Evolutionary conservation across 2,888 invertebrate species (phyloP).

Genomic region (Linnaemya vulpina): DNA sequence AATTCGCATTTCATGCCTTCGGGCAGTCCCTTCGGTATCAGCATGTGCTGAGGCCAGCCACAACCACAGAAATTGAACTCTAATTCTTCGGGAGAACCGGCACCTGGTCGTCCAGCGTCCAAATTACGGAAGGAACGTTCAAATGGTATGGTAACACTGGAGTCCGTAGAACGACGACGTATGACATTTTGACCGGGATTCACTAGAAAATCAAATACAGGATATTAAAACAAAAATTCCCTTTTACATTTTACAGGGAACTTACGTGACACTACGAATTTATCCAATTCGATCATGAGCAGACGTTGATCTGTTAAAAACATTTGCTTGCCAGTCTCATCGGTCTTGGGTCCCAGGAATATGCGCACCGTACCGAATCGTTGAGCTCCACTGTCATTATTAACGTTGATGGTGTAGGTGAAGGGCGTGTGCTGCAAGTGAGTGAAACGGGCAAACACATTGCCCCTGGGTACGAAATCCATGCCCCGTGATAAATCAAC

Average conservation of each 20-base stretch:
- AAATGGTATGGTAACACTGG: slow-evolving; percentile 92
- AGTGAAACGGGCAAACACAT: slow-evolving; percentile 88
- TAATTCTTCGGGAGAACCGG: slow-evolving; percentile 84
- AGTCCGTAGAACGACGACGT: slow-evolving; percentile 87
- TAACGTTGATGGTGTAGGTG: slow-evolving; percentile 86
- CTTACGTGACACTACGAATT: slow-evolving; percentile 86
- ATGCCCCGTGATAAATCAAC: slow-evolving; percentile 91
- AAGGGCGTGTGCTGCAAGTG: slow-evolving; percentile 90
- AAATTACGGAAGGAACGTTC: slow-evolving; percentile 90
- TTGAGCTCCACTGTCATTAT: slow-evolving; percentile 84
- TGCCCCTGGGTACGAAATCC: slow-evolving; percentile 91
- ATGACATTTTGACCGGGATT: slow-evolving; percentile 87
- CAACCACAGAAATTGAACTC: slow-evolving; percentile 93
- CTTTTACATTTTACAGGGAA: too few species aligned
- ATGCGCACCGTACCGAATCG: slow-evolving; percentile 86
- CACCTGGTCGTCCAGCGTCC: slow-evolving; percentile 85
- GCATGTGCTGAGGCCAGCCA: slow-evolving; percentile 93
- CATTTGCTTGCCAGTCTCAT: slow-evolving; percentile 87
- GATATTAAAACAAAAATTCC: too few species aligned
- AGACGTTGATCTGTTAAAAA: slow-evolving; percentile 85
- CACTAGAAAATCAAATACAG: slow-evolving; percentile 83
- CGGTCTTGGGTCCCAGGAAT: slow-evolving; percentile 87
- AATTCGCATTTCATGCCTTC: slow-evolving; percentile 87
- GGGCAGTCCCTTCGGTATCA: slow-evolving; percentile 88
- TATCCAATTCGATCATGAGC: slow-evolving; percentile 88